Conservation (phyloP, 2,888 invertebrate species). For the Electrophaes corylata region DNA sequence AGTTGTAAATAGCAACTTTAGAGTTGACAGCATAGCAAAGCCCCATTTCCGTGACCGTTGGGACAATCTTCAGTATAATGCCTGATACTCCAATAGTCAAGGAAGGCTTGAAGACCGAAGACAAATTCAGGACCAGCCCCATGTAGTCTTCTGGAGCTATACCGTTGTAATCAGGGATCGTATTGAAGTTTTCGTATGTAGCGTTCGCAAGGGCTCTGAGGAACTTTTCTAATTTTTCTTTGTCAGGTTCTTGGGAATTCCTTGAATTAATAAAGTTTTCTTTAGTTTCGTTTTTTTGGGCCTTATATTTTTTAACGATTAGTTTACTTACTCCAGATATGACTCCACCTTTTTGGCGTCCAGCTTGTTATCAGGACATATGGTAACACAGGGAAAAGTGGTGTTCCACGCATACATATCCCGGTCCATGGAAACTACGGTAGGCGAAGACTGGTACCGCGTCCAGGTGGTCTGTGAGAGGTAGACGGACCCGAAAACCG, state of each 20-base stretch:
- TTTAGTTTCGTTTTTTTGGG: too few species aligned
- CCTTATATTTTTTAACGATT: neutral
- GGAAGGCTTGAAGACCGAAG: conserved; percentile 75
- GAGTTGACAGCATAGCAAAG: conserved; percentile 89
- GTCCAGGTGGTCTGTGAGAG: conserved; percentile 85
- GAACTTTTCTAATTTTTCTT: conserved; percentile 81
- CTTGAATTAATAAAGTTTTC: conserved; percentile 55
- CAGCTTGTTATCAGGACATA: conserved; percentile 85
- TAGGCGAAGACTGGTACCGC: conserved; percentile 88
- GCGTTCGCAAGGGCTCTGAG: conserved; percentile 82
- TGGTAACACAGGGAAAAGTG: conserved; percentile 87
- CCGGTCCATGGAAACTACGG: conserved; percentile 89
- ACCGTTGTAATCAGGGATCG: conserved; percentile 80
- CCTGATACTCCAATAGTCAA: conserved; percentile 83
- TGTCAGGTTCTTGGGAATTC: conserved; percentile 69
- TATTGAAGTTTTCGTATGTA: conserved; percentile 85
- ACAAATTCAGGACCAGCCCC: conserved; percentile 81
- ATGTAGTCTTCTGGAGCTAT: conserved; percentile 84
- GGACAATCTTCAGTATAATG: conserved; percentile 78
- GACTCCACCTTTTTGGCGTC: conserved; percentile 80
- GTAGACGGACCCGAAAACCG: conserved; percentile 81
- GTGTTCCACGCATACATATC: conserved; percentile 90
- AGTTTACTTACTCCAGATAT: conserved; percentile 76
- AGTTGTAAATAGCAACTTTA: conserved; percentile 84
- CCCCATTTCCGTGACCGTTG: conserved; percentile 88